These are phyloP conservation scores for Polypterus senegalus DNA, from an alignment of 2,113 vertebrate genomes.

Conservation along the genomic window DNA sequence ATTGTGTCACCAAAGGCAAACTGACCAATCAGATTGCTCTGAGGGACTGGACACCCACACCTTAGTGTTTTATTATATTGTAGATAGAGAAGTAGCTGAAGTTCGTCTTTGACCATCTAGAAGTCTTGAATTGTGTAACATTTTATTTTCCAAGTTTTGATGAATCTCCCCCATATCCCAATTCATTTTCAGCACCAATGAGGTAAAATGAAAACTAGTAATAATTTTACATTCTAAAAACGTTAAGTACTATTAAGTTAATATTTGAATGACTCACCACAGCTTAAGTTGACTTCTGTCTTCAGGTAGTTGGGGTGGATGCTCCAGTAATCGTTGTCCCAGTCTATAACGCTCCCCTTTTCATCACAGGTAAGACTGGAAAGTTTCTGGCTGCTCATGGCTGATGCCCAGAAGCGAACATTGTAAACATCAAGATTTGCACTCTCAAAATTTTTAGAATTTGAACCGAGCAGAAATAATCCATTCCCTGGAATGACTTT, in stretches of 20 bases:
- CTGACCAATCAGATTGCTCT: no score
- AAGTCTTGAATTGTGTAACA: no score
- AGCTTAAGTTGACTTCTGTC: conserved; percentile 76
- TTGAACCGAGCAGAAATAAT: conserved; percentile 56
- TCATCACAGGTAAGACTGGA: conserved; percentile 59
- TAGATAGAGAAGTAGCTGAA: no score
- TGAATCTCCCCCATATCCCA: no score
- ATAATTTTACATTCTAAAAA: not conserved
- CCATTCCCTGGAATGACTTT: conserved; percentile 48
- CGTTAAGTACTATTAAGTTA: not conserved
- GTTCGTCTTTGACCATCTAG: no score
- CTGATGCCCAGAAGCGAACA: conserved; percentile 78
- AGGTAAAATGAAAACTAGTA: no score
- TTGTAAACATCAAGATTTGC: conserved; percentile 80
- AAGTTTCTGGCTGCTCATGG: conserved; percentile 55
- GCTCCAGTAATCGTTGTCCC: conserved; percentile 82
- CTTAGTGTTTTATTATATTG: no score
- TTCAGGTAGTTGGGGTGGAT: conserved; percentile 61
- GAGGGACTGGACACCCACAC: no score
- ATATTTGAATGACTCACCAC: conserved; percentile 65
- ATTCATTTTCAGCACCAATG: no score
- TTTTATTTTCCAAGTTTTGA: no score
- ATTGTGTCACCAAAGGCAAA: no score
- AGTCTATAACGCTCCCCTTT: conserved; percentile 75
- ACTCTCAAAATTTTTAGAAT: conserved; percentile 36